Evolutionary conservation across 2,888 invertebrate species (phyloP).

Genomic region (Rotaria macrura): DNA sequence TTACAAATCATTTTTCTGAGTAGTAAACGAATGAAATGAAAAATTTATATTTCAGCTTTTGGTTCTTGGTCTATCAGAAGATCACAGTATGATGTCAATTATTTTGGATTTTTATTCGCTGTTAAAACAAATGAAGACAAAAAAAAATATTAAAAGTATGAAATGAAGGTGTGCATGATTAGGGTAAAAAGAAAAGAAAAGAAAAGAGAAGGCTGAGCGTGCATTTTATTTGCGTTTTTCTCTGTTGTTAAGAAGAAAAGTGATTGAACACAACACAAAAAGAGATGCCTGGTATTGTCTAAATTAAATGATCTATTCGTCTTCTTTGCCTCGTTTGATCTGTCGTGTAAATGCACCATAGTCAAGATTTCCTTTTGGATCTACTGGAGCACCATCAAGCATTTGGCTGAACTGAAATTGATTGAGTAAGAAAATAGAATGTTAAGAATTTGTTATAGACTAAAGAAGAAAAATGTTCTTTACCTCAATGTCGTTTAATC

Average conservation of each 20-base stretch:
- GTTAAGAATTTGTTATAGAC: neutral
- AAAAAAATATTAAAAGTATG: neutral
- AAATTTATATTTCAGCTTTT: neutral
- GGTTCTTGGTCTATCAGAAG: neutral
- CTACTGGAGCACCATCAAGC: constrained; percentile 4
- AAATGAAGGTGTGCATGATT: neutral
- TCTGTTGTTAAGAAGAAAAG: neutral
- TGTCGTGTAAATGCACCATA: constrained; percentile 52
- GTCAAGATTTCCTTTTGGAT: constrained; percentile 41
- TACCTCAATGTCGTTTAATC: neutral
- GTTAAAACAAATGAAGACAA: neutral
- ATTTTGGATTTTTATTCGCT: neutral
- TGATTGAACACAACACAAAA: neutral
- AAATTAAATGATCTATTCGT: constrained; percentile 39
- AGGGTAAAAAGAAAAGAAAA: neutral
- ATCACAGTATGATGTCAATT: neutral
- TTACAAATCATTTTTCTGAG: too few species aligned
- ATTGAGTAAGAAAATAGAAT: neutral
- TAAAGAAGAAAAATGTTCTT: neutral
- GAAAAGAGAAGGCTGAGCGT: neutral
- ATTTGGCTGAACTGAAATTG: constrained; percentile 1
- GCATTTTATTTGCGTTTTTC: constrained; percentile 1
- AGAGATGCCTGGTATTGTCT: too few species aligned
- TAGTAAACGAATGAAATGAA: too few species aligned
- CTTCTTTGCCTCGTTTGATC: constrained; percentile 52